Conservation (phyloP, 2,888 invertebrate species). For the Aleiodes testaceus region DNA sequence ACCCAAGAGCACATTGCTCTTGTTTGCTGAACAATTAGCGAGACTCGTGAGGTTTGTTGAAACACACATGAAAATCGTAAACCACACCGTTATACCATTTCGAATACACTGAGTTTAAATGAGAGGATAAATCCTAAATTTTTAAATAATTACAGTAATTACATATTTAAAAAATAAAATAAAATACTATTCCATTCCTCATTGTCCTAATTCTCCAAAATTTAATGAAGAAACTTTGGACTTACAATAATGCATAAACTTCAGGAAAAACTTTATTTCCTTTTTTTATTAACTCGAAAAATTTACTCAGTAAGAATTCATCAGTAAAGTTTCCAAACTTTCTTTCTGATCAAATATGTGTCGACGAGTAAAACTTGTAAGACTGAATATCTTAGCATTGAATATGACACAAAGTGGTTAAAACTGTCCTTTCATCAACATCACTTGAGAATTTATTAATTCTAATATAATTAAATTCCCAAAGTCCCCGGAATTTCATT, state of each 20-base stretch:
- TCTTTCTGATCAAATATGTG: background rate
- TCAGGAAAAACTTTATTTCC: too few species aligned
- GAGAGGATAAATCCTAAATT: too few species aligned
- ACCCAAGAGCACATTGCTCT: constrained; percentile 3
- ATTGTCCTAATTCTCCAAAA: too few species aligned
- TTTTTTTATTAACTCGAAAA: too few species aligned
- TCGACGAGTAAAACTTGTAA: constrained; percentile 3
- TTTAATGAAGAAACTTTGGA: too few species aligned
- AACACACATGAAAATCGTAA: constrained; percentile 43
- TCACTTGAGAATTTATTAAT: background rate
- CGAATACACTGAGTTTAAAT: background rate
- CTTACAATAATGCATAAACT: too few species aligned
- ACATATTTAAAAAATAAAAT: too few species aligned
- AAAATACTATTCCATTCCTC: background rate
- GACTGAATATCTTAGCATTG: constrained; percentile 35
- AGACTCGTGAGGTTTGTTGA: constrained; percentile 35
- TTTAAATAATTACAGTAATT: background rate
- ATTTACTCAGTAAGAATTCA: too few species aligned
- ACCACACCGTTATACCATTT: constrained; percentile 23
- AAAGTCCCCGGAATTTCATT: constrained; percentile 25
- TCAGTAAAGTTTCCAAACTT: background rate
- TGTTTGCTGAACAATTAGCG: constrained; percentile 49
- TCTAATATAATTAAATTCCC: too few species aligned
- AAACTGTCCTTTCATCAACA: background rate
- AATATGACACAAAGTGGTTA: constrained; percentile 27